Conservation (phyloP, 2,797 vertebrate genomes). For the Phrynocephalus vlangalii region DNA sequence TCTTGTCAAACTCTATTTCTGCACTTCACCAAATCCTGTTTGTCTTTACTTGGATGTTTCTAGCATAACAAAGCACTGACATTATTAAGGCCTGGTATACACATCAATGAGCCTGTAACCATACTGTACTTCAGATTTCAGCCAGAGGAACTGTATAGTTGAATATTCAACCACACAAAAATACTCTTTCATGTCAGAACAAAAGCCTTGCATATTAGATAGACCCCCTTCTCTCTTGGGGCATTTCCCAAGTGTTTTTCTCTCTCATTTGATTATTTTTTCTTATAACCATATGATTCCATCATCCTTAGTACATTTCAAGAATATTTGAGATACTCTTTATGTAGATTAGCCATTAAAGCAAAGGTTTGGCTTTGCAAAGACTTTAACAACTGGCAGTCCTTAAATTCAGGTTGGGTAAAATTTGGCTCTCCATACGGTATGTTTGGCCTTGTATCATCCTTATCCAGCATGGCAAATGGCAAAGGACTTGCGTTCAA, state of each 20-base stretch:
- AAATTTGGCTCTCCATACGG: too few species aligned
- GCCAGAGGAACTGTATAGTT: not conserved
- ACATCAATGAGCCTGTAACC: not conserved
- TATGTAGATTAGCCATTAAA: not conserved
- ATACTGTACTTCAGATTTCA: not conserved
- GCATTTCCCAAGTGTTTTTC: not conserved
- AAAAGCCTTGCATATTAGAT: not conserved
- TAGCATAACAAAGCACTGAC: constrained; percentile 1
- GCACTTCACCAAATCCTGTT: constrained; percentile 23
- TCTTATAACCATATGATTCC: not conserved
- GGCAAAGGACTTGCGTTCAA: too few species aligned
- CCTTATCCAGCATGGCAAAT: too few species aligned
- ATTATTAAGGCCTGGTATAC: not conserved
- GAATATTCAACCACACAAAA: not conserved
- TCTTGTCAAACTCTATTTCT: constrained; percentile 26
- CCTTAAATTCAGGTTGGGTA: too few species aligned
- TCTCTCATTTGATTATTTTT: not conserved
- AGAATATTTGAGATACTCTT: not conserved
- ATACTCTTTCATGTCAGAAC: not conserved
- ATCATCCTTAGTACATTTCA: not conserved
- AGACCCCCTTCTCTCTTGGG: not conserved
- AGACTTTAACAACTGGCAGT: not conserved
- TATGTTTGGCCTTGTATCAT: too few species aligned
- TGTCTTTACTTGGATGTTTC: constrained; percentile 5
- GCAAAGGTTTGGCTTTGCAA: not conserved